phyloP scores from a whole-genome alignment of 2,113 vertebrate species.

The Picathartes gymnocephalus region DNA sequence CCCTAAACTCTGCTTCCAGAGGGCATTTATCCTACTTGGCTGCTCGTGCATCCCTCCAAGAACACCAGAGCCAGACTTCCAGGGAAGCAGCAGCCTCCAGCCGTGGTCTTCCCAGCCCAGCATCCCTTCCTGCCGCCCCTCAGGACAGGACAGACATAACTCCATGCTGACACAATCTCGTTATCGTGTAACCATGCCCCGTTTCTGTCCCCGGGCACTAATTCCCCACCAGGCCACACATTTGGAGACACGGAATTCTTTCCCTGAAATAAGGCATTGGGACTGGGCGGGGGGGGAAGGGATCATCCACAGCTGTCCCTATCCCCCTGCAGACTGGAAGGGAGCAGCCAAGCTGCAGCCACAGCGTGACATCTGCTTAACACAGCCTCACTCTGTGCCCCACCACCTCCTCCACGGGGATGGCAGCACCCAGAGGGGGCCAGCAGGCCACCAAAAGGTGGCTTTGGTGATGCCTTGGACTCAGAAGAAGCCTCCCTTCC shows the following conservation, averaged over 20 bases:
- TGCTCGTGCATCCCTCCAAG: neutral
- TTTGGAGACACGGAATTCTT: slow-evolving; percentile 39
- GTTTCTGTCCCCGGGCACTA: neutral
- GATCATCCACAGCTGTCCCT: slow-evolving; percentile 61
- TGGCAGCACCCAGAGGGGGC: neutral
- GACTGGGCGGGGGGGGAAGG: neutral
- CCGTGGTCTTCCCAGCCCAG: neutral
- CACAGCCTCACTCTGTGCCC: neutral
- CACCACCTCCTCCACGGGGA: neutral
- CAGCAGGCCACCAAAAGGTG: neutral
- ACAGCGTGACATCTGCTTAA: neutral
- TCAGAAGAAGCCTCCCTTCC: neutral
- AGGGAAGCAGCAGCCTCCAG: neutral
- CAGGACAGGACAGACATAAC: neutral
- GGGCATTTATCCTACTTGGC: neutral
- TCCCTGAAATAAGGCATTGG: slow-evolving; percentile 35
- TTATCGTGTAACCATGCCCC: neutral
- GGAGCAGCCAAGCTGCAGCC: neutral
- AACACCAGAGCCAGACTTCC: neutral
- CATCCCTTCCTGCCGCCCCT: neutral
- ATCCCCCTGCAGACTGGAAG: neutral
- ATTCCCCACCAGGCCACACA: slow-evolving; percentile 19
- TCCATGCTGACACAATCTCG: slow-evolving; percentile 43
- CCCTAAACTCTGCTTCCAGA: neutral
- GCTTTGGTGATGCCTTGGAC: neutral